phyloP scores from a whole-genome alignment of 2,113 vertebrate genomes.

The Corythornis vintsioides region DNA sequence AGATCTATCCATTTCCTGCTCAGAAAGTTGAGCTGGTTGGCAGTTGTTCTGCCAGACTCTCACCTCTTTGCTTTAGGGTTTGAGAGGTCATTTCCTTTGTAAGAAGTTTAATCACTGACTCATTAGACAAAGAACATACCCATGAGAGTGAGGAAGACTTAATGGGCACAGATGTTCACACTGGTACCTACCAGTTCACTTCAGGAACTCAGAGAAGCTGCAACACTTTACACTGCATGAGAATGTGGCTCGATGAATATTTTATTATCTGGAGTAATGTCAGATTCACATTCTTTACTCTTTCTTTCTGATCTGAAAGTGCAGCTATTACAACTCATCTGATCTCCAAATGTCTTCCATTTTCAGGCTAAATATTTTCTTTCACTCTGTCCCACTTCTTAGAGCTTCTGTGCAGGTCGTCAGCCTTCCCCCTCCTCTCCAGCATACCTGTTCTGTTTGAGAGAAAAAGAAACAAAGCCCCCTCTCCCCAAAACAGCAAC shows the following conservation, averaged over 20 bases:
- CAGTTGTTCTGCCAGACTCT: neutral
- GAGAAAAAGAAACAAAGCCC: neutral
- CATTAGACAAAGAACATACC: neutral
- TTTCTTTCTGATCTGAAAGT: neutral
- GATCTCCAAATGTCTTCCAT: neutral
- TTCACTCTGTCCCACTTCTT: neutral
- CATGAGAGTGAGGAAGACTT: neutral
- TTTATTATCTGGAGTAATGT: neutral
- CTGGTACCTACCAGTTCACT: neutral
- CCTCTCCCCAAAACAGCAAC: neutral
- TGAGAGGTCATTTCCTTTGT: slow-evolving; percentile 35
- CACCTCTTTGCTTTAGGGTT: neutral
- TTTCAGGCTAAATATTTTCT: neutral
- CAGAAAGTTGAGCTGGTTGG: neutral
- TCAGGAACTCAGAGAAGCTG: neutral
- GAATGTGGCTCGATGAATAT: neutral
- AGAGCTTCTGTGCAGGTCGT: neutral
- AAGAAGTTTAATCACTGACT: slow-evolving; percentile 25
- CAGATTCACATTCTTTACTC: neutral
- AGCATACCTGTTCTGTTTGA: neutral
- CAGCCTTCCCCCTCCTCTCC: neutral
- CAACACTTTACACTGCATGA: neutral
- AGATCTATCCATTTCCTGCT: neutral
- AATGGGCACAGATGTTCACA: neutral
- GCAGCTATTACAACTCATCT: neutral